Evolutionary conservation across 2,888 invertebrate species (phyloP).

Genomic region (Petrolisthes manimaculis): DNA sequence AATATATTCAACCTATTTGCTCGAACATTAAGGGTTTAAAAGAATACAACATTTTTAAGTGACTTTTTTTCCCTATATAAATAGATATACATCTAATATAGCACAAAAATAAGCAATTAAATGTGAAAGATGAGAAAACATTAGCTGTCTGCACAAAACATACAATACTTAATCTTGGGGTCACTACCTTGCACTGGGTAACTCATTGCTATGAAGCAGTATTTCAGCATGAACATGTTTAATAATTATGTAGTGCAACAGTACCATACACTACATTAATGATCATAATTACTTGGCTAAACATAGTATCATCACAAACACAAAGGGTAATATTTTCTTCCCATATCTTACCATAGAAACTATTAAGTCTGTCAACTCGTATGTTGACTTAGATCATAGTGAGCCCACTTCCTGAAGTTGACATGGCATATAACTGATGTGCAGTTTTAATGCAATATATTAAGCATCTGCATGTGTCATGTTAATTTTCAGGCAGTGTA

Average conservation of each 20-base stretch:
- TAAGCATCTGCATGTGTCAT: too few relatives aligned
- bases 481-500: too few relatives aligned
- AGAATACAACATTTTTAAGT: constrained; percentile 15
- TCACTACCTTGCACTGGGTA: constrained; percentile 36
- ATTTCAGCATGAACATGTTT: constrained; percentile 27
- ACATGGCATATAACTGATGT: too few relatives aligned
- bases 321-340: not conserved
- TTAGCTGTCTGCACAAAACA: constrained; percentile 36
- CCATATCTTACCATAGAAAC: too few relatives aligned
- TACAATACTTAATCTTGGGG: constrained; percentile 19
- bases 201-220: constrained; percentile 40
- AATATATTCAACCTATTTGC: not conserved
- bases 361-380: too few relatives aligned
- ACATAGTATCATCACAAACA: constrained; percentile 10
- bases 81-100: constrained; percentile 39
- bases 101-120: constrained; percentile 52
- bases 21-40: not conserved
- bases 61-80: constrained; percentile 39
- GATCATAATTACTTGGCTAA: constrained; percentile 32
- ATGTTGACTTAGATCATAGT: too few relatives aligned
- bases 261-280: constrained; percentile 30
- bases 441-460: too few relatives aligned
- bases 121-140: constrained; percentile 35
- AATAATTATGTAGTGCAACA: constrained; percentile 34
- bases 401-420: too few relatives aligned